Percentiles rank a stretch among this genome's conserved stretches.
Evolutionary conservation across 2,113 vertebrate species (phyloP).

Genomic region (Grallaria varia): DNA sequence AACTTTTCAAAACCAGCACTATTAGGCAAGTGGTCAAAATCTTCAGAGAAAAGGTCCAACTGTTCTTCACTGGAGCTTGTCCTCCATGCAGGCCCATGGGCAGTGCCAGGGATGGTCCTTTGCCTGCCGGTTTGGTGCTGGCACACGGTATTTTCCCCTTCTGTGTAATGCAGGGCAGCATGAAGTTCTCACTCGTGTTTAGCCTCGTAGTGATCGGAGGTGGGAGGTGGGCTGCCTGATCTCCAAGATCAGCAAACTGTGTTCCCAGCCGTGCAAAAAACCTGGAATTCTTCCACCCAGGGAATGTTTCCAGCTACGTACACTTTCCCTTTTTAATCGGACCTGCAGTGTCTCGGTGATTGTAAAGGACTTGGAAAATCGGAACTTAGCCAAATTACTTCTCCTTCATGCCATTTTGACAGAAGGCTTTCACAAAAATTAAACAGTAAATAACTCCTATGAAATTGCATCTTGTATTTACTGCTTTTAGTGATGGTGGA

Average conservation of each 20-base stretch:
- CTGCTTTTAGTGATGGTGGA: background rate
- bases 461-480: conserved; percentile 31
- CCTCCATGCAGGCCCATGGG: background rate
- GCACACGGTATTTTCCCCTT: background rate
- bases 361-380: conserved; percentile 15
- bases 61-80: conserved; percentile 20
- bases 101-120: background rate
- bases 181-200: background rate
- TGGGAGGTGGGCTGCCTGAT: background rate
- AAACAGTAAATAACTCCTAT: conserved; percentile 41
- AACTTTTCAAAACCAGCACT: conserved; percentile 13
- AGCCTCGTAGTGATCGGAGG: background rate
- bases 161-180: background rate
- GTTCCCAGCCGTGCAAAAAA: background rate
- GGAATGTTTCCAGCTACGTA: conserved; percentile 36
- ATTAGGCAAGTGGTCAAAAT: conserved; percentile 32
- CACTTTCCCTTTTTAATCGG: conserved; percentile 42
- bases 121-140: background rate
- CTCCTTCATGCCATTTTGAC: conserved; percentile 38
- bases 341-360: conserved; percentile 47
- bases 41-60: conserved; percentile 5
- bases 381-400: conserved; percentile 1
- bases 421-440: conserved; percentile 56
- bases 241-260: background rate
- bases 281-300: conserved; percentile 37